Conservation (phyloP, 2,888 invertebrate genomes). For the Lepidocyrtoides sp. region DNA sequence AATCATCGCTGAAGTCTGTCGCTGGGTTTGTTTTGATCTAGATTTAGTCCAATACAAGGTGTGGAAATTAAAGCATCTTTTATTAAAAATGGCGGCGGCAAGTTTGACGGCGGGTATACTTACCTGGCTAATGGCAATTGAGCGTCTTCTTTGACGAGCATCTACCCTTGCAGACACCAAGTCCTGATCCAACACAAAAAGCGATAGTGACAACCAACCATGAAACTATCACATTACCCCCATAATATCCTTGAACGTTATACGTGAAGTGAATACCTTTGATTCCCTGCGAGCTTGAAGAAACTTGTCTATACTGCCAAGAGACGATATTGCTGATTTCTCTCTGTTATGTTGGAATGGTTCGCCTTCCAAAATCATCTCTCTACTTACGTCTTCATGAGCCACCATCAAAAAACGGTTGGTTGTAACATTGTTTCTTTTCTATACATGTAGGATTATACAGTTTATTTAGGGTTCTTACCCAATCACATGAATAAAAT, state of each 20-base stretch:
- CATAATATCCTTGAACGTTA: background rate
- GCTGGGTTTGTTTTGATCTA: constrained; percentile 54
- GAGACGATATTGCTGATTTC: constrained; percentile 43
- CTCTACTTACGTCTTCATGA: constrained; percentile 79
- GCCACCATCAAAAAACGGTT: constrained; percentile 80
- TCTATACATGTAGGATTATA: constrained; percentile 38
- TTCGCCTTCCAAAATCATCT: constrained; percentile 44
- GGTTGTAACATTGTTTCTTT: constrained; percentile 67
- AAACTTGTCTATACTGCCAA: constrained; percentile 61
- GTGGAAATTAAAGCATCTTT: too few species aligned
- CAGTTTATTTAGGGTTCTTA: too few species aligned
- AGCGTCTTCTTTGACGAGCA: constrained; percentile 67
- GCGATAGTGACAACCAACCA: background rate
- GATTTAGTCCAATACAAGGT: background rate
- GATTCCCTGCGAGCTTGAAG: constrained; percentile 57
- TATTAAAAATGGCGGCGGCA: too few species aligned
- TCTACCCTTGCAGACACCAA: constrained; percentile 48
- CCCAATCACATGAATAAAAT: too few species aligned
- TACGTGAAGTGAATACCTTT: constrained; percentile 16
- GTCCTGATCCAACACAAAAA: constrained; percentile 39
- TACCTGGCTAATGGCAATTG: constrained; percentile 74
- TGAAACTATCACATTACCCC: background rate
- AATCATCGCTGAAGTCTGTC: constrained; percentile 28
- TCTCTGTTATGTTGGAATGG: background rate
- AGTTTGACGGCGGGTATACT: too few species aligned